These are phyloP conservation scores for Chloroclystis v-ata DNA, from an alignment of 2,888 invertebrate genomes.

Conservation along the genomic window DNA sequence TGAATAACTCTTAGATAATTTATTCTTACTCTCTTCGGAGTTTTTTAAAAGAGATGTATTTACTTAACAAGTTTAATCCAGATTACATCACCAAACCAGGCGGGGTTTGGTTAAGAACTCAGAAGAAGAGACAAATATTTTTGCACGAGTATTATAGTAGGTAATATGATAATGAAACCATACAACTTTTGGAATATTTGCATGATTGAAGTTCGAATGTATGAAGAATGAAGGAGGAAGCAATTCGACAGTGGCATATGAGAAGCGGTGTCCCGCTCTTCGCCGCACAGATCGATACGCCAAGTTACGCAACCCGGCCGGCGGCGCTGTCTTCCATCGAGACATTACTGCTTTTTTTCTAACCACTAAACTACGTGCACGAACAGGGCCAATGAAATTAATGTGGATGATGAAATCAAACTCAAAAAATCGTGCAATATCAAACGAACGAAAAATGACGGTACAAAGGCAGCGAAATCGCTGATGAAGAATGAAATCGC, in stretches of 20 bases:
- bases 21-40: too few relatives aligned
- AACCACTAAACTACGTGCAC: slow-evolving; percentile 3
- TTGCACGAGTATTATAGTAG: too few relatives aligned
- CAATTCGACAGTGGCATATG: slow-evolving; percentile 42
- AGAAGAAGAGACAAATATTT: too few relatives aligned
- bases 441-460: slow-evolving; percentile 11
- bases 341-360: slow-evolving; percentile 38
- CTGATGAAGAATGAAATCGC: slow-evolving; percentile 42
- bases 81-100: too few relatives aligned
- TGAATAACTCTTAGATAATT: too few relatives aligned
- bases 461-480: slow-evolving; percentile 33
- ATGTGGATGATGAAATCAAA: not conserved
- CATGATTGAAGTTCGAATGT: too few relatives aligned
- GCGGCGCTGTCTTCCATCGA: slow-evolving; percentile 53
- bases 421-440: slow-evolving; percentile 15
- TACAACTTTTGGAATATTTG: too few relatives aligned
- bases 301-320: slow-evolving; percentile 72
- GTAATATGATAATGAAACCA: too few relatives aligned
- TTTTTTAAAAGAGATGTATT: too few relatives aligned
- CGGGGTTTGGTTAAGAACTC: too few relatives aligned
- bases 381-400: slow-evolving; percentile 1
- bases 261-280: slow-evolving; percentile 54
- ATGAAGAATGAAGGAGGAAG: slow-evolving; percentile 34
- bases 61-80: too few relatives aligned
- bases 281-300: slow-evolving; percentile 71